Conservation (phyloP, 2,888 invertebrate species). For the Ceraclea dissimilis region DNA sequence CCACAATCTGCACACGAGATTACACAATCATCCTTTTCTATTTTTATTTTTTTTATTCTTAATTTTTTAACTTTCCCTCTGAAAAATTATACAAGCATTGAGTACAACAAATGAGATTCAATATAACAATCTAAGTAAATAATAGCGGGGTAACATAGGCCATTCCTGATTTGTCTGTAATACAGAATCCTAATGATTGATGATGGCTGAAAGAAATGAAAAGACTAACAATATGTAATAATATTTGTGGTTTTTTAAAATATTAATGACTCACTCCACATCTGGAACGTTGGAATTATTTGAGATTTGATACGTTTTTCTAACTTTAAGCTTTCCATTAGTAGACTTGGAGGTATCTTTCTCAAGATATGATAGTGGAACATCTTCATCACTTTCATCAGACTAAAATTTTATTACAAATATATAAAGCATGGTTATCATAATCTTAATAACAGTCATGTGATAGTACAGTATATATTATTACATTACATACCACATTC, state of each 20-base stretch:
- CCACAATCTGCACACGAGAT: slow-evolving; percentile 15
- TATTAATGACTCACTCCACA: neutral
- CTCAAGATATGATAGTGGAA: neutral
- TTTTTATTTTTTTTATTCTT: slow-evolving; percentile 11
- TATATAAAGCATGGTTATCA: neutral
- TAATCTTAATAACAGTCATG: neutral
- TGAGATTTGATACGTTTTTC: neutral
- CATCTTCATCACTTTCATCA: neutral
- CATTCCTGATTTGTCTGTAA: too few relatives aligned
- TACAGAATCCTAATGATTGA: too few relatives aligned
- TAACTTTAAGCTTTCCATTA: neutral
- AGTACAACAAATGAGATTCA: too few relatives aligned
- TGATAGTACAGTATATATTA: too few relatives aligned
- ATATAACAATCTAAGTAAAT: too few relatives aligned
- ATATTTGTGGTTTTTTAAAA: too few relatives aligned
- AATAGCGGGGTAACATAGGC: too few relatives aligned
- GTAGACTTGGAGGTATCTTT: neutral
- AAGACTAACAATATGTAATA: too few relatives aligned
- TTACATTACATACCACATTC: neutral
- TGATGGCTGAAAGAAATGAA: too few relatives aligned
- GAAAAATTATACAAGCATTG: neutral
- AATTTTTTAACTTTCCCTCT: slow-evolving; percentile 10
- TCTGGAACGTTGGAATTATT: neutral
- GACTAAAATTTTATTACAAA: neutral
- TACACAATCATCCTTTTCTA: slow-evolving; percentile 6